Conservation (phyloP, 2,888 invertebrate genomes). For the Melanargia galathea region DNA sequence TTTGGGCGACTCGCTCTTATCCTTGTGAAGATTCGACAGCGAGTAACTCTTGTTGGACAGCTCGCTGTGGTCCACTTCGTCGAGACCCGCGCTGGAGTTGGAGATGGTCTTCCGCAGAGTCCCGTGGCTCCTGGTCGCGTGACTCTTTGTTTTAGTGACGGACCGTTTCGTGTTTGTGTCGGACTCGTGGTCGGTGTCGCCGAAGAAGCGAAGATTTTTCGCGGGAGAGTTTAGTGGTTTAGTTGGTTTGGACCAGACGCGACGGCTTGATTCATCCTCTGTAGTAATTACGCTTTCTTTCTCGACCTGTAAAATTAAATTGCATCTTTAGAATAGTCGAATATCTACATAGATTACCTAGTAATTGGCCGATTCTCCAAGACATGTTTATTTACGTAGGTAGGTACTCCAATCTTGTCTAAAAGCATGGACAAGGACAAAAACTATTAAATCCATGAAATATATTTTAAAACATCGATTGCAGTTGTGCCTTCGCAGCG, state of each 20-base stretch:
- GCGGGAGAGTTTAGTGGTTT: slow-evolving; percentile 73
- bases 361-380: too few species aligned
- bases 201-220: slow-evolving; percentile 91
- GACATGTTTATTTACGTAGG: too few species aligned
- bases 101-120: slow-evolving; percentile 72
- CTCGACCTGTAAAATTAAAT: slow-evolving; percentile 58
- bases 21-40: slow-evolving; percentile 67
- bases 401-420: too few species aligned
- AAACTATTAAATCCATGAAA: too few species aligned
- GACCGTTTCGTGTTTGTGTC: slow-evolving; percentile 78
- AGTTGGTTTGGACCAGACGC: slow-evolving; percentile 60
- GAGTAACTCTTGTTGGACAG: slow-evolving; percentile 72
- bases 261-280: slow-evolving; percentile 79
- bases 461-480: too few species aligned
- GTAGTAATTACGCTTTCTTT: slow-evolving; percentile 79
- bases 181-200: slow-evolving; percentile 91
- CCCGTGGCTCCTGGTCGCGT: slow-evolving; percentile 55
- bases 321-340: background rate
- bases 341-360: too few species aligned
- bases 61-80: slow-evolving; percentile 68
- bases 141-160: slow-evolving; percentile 59
- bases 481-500: too few species aligned
- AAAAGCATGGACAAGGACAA: too few species aligned
- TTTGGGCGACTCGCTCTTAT: slow-evolving; percentile 60
- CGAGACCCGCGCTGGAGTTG: slow-evolving; percentile 71